These are phyloP conservation scores for Gasterosteus aculeatus DNA, from an alignment of 2,113 vertebrate species.

Conservation along the genomic window DNA sequence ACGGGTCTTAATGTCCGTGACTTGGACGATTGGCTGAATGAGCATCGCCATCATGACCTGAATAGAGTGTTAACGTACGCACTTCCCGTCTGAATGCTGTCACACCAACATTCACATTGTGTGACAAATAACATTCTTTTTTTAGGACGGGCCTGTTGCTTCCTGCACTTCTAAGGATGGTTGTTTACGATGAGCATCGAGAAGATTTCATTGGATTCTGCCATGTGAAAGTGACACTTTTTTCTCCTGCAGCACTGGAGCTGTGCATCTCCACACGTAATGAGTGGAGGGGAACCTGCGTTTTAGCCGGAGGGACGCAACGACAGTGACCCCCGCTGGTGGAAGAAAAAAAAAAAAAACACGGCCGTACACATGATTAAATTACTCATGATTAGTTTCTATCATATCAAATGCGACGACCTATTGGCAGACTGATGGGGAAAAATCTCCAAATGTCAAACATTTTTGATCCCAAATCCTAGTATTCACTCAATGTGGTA, in stretches of 20 bases:
- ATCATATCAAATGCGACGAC: background rate
- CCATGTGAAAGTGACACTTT: no score
- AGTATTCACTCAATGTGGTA: background rate
- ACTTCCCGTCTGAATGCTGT: background rate
- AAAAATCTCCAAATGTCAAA: background rate
- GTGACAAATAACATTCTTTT: background rate
- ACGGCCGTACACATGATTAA: background rate
- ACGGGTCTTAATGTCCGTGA: background rate
- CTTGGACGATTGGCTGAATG: background rate
- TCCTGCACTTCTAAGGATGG: background rate
- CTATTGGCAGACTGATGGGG: background rate
- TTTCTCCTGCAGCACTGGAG: background rate
- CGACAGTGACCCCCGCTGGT: slow-evolving; percentile 73
- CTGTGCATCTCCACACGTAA: background rate
- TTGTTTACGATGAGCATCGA: background rate
- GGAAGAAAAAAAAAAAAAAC: no score
- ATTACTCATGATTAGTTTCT: background rate
- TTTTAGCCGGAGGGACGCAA: slow-evolving; percentile 7
- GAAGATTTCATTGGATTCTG: background rate
- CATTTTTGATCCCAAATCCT: background rate
- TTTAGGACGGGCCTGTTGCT: background rate
- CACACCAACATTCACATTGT: background rate
- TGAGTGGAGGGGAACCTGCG: background rate
- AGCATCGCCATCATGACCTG: background rate
- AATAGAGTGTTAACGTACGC: no score